phyloP scores from a whole-genome alignment of 2,113 vertebrate species.

The Rhizomys pruinosus region DNA sequence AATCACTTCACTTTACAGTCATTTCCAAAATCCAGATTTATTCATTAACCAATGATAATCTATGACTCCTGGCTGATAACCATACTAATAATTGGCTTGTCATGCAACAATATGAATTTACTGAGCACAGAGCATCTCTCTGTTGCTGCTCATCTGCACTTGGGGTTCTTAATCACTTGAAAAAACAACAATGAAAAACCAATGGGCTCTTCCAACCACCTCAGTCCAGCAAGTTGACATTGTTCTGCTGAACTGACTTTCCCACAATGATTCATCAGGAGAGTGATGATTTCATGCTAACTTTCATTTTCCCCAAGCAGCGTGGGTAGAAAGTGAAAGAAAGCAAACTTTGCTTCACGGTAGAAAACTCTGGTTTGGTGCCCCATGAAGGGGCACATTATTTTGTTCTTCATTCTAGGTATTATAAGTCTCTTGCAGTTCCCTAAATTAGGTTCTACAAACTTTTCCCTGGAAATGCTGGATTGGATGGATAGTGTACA shows the following conservation, averaged over 20 bases:
- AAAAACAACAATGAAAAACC: neutral
- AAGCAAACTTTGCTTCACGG: conserved; percentile 5
- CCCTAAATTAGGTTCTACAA: neutral
- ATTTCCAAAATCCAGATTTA: conserved; percentile 26
- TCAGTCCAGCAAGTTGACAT: neutral
- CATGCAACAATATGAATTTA: neutral
- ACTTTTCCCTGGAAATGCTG: neutral
- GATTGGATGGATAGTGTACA: neutral
- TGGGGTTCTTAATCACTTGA: neutral
- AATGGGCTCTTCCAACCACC: neutral
- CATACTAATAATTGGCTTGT: neutral
- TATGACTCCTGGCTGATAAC: neutral
- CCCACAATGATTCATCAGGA: conserved; percentile 62
- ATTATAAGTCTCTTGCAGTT: neutral
- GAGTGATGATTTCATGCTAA: conserved; percentile 39
- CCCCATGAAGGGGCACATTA: neutral
- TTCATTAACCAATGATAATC: neutral
- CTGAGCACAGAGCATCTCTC: neutral
- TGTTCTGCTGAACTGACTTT: conserved; percentile 40
- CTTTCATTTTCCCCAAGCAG: conserved; percentile 53
- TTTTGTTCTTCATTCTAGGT: neutral
- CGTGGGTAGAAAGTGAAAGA: neutral
- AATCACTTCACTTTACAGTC: neutral
- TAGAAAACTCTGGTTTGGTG: neutral
- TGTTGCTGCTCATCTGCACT: neutral